phyloP scores from a whole-genome alignment of 2,888 invertebrate genomes.

The Megastigmus dorsalis region DNA sequence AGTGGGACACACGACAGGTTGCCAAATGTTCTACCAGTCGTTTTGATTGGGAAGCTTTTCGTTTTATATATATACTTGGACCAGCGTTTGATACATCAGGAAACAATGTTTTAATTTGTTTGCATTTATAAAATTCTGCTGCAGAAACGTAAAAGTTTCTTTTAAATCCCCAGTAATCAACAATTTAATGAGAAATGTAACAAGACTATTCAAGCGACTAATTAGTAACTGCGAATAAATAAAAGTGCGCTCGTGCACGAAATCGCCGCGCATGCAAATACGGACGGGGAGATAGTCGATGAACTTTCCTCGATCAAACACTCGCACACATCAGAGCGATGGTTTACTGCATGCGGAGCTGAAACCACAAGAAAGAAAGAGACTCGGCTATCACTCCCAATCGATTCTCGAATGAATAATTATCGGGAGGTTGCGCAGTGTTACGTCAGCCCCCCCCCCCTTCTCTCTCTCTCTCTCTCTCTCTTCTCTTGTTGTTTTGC shows the following conservation, averaged over 20 bases:
- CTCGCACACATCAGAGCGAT: background rate
- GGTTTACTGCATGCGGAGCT: background rate
- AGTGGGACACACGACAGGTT: conserved; percentile 33
- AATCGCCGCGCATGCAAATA: conserved; percentile 1
- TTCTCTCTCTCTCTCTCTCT: background rate
- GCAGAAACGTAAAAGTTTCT: no score
- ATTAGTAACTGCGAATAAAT: conserved; percentile 9
- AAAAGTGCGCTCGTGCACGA: background rate
- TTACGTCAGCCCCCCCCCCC: conserved; percentile 32
- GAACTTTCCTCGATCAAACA: background rate
- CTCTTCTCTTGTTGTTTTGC: background rate
- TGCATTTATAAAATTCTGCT: no score
- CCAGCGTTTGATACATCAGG: no score
- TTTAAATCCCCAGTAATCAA: background rate
- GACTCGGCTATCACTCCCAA: conserved; percentile 23
- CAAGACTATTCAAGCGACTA: background rate
- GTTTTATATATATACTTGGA: no score
- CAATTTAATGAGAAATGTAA: background rate
- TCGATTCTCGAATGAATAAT: conserved; percentile 50
- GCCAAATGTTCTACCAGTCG: background rate
- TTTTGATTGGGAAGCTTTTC: no score
- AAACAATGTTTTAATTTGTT: no score
- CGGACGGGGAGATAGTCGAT: background rate
- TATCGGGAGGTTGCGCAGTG: conserved; percentile 15
- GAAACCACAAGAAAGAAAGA: no score